Percentiles rank a stretch among this genome's conserved stretches.
Evolutionary conservation across 2,113 vertebrate genomes (phyloP).

Genomic region (Prolemur simus): DNA sequence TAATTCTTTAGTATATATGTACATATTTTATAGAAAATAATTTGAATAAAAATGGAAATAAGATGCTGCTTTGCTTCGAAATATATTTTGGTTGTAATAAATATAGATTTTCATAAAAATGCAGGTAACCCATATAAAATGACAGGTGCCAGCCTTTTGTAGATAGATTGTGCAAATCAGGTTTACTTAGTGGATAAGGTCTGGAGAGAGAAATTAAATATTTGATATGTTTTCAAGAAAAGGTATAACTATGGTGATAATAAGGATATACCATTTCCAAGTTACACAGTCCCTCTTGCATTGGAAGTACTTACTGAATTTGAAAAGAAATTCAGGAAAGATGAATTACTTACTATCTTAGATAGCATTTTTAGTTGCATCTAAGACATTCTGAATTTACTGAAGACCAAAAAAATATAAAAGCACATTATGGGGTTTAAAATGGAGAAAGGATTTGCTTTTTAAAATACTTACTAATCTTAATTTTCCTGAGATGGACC

Average conservation of each 20-base stretch:
- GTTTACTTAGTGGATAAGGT: neutral
- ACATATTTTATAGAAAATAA: conserved; percentile 12
- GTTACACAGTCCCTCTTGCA: neutral
- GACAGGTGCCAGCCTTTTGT: neutral
- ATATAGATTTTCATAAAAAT: neutral
- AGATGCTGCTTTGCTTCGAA: conserved; percentile 17
- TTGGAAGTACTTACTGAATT: neutral
- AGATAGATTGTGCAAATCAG: neutral
- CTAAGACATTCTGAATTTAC: neutral
- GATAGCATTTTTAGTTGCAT: neutral
- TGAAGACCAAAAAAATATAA: neutral
- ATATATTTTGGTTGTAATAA: neutral
- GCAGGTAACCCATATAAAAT: neutral
- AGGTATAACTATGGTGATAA: neutral
- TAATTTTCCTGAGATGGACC: neutral
- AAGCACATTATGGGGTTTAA: neutral
- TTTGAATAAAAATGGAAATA: conserved; percentile 30
- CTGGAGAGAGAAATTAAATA: neutral
- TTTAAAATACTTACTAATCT: neutral
- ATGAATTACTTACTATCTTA: neutral
- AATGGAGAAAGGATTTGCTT: neutral
- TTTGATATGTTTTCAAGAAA: neutral
- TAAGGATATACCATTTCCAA: neutral
- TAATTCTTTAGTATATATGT: conserved; percentile 55
- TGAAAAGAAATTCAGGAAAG: conserved; percentile 23